phyloP scores from a whole-genome alignment of 2,888 invertebrate species.

The Philhelius pedissequus region DNA sequence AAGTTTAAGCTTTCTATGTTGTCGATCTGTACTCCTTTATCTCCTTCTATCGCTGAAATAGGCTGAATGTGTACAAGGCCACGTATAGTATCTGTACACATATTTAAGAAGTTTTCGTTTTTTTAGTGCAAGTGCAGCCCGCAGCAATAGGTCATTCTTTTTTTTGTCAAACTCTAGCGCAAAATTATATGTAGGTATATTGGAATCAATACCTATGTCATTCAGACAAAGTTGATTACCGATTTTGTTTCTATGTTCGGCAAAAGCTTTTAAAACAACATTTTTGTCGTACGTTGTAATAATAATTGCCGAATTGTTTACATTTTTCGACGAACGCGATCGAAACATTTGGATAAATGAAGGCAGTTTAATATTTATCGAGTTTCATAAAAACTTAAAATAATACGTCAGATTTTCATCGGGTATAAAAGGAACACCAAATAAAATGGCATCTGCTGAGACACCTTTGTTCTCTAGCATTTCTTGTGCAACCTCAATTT shows the following conservation, averaged over 20 bases:
- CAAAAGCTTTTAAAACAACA: background rate
- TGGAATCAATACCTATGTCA: background rate
- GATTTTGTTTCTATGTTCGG: background rate
- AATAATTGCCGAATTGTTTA: background rate
- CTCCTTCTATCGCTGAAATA: too few relatives aligned
- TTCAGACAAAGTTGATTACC: background rate
- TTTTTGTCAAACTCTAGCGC: background rate
- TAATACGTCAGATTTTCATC: background rate
- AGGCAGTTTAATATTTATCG: background rate
- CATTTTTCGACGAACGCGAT: background rate
- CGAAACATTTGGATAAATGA: background rate
- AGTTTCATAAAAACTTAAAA: background rate
- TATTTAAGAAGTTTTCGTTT: too few relatives aligned
- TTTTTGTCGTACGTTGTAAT: background rate
- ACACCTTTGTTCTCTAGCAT: background rate
- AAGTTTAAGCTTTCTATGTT: background rate
- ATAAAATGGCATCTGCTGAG: background rate
- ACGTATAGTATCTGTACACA: too few relatives aligned
- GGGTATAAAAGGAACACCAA: background rate
- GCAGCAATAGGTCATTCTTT: too few relatives aligned
- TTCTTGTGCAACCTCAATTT: background rate
- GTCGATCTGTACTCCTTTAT: too few relatives aligned
- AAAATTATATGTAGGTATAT: background rate
- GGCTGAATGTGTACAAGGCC: too few relatives aligned
- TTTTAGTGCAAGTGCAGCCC: too few relatives aligned